These are phyloP conservation scores for Emberiza fucata DNA, from an alignment of 2,113 vertebrate species.

Conservation along the genomic window DNA sequence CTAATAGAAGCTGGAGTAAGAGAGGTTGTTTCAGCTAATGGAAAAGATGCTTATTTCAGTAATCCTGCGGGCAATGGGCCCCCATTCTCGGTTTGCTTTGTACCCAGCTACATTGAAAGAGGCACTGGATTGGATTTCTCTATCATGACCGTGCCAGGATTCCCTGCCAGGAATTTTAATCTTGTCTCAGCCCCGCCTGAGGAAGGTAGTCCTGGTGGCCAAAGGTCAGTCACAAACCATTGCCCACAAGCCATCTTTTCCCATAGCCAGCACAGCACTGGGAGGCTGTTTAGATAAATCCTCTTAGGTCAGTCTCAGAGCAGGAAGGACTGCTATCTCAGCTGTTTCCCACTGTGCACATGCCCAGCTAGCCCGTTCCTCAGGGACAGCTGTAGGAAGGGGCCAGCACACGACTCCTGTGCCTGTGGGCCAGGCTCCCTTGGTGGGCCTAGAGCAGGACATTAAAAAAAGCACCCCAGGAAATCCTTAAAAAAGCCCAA, in stretches of 20 bases:
- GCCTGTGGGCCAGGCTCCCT: background rate
- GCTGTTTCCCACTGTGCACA: accelerated
- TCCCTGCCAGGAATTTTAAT: background rate
- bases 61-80: background rate
- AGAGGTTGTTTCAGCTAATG: background rate
- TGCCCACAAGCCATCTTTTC: background rate
- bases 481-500: accelerated
- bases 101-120: background rate
- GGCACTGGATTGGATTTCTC: background rate
- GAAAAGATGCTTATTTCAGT: background rate
- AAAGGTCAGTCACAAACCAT: background rate
- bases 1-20: background rate
- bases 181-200: accelerated
- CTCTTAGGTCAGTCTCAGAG: background rate
- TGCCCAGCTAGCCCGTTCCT: background rate
- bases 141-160: accelerated
- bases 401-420: accelerated
- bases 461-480: no score
- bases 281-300: background rate
- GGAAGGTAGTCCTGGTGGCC: background rate
- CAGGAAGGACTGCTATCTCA: background rate
- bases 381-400: background rate
- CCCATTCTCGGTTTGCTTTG: background rate
- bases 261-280: background rate
- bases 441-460: background rate